A percentile compares a stretch with the other conserved stretches of the same genome.
These are phyloP conservation scores for Alentia gelatinosa DNA, from an alignment of 2,888 invertebrate species.

Conservation along the genomic window DNA sequence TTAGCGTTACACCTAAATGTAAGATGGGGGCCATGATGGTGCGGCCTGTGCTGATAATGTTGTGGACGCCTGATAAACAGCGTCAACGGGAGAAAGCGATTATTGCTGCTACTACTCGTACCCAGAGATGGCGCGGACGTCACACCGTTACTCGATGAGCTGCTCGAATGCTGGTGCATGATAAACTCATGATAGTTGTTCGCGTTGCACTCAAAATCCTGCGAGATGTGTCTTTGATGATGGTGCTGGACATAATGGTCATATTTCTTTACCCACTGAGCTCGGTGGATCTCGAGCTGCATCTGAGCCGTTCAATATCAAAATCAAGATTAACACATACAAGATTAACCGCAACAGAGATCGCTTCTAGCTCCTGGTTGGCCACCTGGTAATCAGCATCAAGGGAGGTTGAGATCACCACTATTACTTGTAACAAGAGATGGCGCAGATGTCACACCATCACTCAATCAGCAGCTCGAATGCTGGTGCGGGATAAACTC, in stretches of 20 bases:
- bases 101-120: not conserved
- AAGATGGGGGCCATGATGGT: slow-evolving; percentile 20
- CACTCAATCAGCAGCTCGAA: too few relatives aligned
- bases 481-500: too few relatives aligned
- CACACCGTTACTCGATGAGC: not conserved
- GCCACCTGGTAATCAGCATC: too few relatives aligned
- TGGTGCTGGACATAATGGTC: not conserved
- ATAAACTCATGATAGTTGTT: not conserved
- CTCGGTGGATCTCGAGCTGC: too few relatives aligned
- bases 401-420: too few relatives aligned
- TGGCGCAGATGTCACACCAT: too few relatives aligned
- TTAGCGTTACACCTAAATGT: not conserved
- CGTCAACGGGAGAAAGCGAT: not conserved
- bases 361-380: too few relatives aligned
- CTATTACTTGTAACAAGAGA: too few relatives aligned
- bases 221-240: not conserved
- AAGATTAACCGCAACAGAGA: too few relatives aligned
- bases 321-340: too few relatives aligned
- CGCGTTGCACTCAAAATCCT: slow-evolving; percentile 6
- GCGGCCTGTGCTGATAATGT: not conserved
- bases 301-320: too few relatives aligned
- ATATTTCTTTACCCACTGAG: too few relatives aligned
- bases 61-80: not conserved
- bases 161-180: not conserved
- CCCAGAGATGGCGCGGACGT: not conserved